These are phyloP conservation scores for Spilosoma lubricipeda DNA, from an alignment of 2,888 invertebrate species.

Conservation along the genomic window DNA sequence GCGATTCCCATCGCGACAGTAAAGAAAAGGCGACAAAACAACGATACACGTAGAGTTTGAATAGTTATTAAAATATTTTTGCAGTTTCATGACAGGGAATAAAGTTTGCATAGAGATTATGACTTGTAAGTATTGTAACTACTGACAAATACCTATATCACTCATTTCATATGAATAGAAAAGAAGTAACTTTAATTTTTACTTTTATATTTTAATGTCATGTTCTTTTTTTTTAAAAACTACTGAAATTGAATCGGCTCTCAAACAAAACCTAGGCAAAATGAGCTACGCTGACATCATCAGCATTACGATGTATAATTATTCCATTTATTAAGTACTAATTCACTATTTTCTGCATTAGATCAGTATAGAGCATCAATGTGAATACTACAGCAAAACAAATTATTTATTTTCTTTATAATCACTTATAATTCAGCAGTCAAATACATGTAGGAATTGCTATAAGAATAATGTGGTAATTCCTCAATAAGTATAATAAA, in stretches of 20 bases:
- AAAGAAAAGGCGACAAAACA: neutral
- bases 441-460: conserved; percentile 42
- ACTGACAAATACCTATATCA: neutral
- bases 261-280: neutral
- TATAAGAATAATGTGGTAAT: conserved; percentile 48
- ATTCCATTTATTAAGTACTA: neutral
- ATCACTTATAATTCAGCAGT: conserved; percentile 32
- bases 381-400: conserved; percentile 46
- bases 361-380: conserved; percentile 37
- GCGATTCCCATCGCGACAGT: conserved; percentile 12
- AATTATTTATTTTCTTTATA: conserved; percentile 24
- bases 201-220: neutral
- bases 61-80: neutral
- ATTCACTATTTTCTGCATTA: conserved; percentile 7
- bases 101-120: neutral
- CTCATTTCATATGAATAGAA: neutral
- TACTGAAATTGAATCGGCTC: neutral
- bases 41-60: neutral
- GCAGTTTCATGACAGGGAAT: neutral
- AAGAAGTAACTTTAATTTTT: neutral
- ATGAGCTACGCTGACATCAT: neutral
- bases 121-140: neutral
- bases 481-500: conserved; percentile 50
- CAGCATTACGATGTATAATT: neutral
- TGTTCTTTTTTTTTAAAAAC: too few species aligned